Percentiles rank a stretch among this genome's conserved stretches.
These are phyloP conservation scores for Agapostemon virescens DNA, from an alignment of 2,888 invertebrate genomes.

Conservation along the genomic window DNA sequence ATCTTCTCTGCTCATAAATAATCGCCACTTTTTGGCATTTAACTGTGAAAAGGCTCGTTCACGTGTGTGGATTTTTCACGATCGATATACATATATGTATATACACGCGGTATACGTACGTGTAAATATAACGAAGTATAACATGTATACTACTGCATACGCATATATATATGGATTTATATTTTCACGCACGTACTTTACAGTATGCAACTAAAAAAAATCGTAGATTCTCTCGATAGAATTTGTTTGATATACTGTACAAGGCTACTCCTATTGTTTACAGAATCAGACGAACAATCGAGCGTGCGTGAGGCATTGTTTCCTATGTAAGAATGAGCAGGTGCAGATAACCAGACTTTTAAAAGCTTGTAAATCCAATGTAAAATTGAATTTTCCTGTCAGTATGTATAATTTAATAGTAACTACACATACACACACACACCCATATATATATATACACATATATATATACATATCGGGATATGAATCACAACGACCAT, in stretches of 20 bases:
- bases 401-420: constrained; percentile 39
- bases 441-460: constrained; percentile 37
- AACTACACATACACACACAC: constrained; percentile 32
- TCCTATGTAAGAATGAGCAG: constrained; percentile 9
- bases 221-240: constrained; percentile 4
- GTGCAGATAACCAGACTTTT: background rate
- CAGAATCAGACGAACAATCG: constrained; percentile 3
- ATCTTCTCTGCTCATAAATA: constrained; percentile 44
- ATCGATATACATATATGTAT: constrained; percentile 50
- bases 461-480: constrained; percentile 41
- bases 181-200: constrained; percentile 20
- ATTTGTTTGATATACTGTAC: background rate
- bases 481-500: constrained; percentile 14
- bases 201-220: constrained; percentile 27
- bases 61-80: constrained; percentile 30
- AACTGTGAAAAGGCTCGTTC: constrained; percentile 41
- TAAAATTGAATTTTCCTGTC: constrained; percentile 28
- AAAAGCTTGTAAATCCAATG: constrained; percentile 28
- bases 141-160: background rate
- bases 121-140: constrained; percentile 36
- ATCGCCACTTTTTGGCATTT: constrained; percentile 49
- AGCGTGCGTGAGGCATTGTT: constrained; percentile 7
- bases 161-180: constrained; percentile 30
- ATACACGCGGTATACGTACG: constrained; percentile 39
- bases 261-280: constrained; percentile 12